Conservation (phyloP, 2,113 vertebrate species). For the Perccottus glenii region DNA sequence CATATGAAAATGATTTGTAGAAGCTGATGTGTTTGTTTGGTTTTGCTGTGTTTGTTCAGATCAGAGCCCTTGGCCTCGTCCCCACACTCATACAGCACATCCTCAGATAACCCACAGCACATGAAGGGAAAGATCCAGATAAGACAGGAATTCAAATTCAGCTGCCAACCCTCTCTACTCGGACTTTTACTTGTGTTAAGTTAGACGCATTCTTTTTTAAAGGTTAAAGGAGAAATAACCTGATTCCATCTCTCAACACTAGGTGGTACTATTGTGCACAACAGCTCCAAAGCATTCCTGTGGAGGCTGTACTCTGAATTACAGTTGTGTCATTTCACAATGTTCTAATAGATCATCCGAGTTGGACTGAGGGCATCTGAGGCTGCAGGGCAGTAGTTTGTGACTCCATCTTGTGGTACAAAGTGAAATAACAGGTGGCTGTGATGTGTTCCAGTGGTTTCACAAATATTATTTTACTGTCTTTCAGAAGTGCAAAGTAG, state of each 20-base stretch:
- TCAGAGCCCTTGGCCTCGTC: conserved; percentile 4
- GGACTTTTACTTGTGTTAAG: conserved; percentile 1
- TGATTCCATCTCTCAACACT: neutral
- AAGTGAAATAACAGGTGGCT: neutral
- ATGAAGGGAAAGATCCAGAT: conserved; percentile 7
- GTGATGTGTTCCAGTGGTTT: neutral
- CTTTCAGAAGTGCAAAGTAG: too few relatives aligned
- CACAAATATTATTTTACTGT: neutral
- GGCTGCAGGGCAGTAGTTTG: neutral
- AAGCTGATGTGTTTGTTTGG: conserved; percentile 26
- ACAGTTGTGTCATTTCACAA: too few relatives aligned
- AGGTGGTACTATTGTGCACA: neutral
- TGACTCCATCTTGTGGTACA: neutral
- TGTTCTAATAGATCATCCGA: too few relatives aligned
- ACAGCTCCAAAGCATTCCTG: too few relatives aligned
- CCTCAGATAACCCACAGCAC: conserved; percentile 4
- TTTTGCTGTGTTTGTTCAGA: conserved; percentile 28
- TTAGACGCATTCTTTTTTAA: neutral
- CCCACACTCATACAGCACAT: neutral
- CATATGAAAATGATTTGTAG: conserved; percentile 17
- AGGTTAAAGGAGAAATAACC: neutral
- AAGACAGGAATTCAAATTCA: conserved; percentile 21
- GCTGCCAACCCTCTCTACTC: neutral
- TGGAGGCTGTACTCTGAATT: too few relatives aligned
- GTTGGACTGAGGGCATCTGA: too few relatives aligned